Evolutionary conservation across 2,797 vertebrate species (phyloP).

Genomic region (Acanthopagrus latus): DNA sequence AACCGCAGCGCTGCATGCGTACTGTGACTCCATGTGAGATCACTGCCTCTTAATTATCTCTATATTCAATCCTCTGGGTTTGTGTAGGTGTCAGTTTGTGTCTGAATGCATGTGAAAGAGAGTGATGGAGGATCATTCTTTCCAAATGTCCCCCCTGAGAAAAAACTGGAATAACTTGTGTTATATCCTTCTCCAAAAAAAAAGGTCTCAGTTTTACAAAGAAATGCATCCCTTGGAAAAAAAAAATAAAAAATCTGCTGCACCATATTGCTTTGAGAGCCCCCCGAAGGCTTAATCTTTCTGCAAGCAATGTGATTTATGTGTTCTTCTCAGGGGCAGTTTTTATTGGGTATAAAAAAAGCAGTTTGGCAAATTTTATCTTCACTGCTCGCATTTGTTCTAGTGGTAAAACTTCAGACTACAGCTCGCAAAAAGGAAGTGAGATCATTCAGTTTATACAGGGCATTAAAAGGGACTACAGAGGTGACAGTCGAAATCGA

Average conservation of each 20-base stretch:
- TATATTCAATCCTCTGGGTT: constrained; percentile 24
- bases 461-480: background rate
- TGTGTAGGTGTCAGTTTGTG: constrained; percentile 5
- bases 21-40: constrained; percentile 33
- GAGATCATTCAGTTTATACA: background rate
- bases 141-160: constrained; percentile 3
- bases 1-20: background rate
- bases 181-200: constrained; percentile 1
- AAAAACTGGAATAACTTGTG: constrained; percentile 7
- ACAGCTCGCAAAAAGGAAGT: background rate
- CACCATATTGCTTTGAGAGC: constrained; percentile 36
- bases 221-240: constrained; percentile 7
- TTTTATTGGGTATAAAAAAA: constrained; percentile 34
- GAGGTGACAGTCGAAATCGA: too few relatives aligned
- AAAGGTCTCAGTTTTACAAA: constrained; percentile 29
- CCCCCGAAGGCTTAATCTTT: constrained; percentile 26
- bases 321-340: constrained; percentile 13
- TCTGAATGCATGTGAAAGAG: background rate
- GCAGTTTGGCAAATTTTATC: constrained; percentile 29
- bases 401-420: constrained; percentile 8
- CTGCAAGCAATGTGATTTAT: constrained; percentile 35
- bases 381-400: constrained; percentile 21
- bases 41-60: constrained; percentile 24
- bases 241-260: constrained; percentile 29
- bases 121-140: background rate